These are phyloP conservation scores for Phaetusa simplex DNA, from an alignment of 2,113 vertebrate genomes.

Conservation along the genomic window DNA sequence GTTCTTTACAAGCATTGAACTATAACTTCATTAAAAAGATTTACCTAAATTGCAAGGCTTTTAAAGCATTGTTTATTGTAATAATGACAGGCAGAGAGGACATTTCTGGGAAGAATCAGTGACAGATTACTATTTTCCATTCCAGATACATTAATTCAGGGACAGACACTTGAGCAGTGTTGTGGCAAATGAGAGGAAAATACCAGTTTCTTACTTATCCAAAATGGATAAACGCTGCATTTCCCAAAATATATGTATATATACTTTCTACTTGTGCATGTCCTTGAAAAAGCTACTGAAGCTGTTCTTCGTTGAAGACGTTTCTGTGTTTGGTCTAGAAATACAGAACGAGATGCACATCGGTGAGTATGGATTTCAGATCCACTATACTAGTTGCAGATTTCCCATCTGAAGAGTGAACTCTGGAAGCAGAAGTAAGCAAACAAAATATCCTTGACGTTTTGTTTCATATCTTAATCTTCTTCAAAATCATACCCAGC, in stretches of 20 bases:
- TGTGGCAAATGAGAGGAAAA: slow-evolving; percentile 25
- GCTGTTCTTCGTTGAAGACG: not conserved
- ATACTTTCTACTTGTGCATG: not conserved
- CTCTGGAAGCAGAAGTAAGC: not conserved
- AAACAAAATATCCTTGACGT: not conserved
- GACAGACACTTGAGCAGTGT: not conserved
- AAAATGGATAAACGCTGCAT: not conserved
- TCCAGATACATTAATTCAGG: not conserved
- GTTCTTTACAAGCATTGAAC: not conserved
- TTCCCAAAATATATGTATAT: not conserved
- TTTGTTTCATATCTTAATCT: not conserved
- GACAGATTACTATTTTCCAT: not conserved
- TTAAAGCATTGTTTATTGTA: not conserved
- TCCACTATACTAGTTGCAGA: not conserved
- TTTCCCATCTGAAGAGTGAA: not conserved
- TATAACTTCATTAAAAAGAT: not conserved
- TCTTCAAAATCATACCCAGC: not conserved
- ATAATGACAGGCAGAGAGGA: not conserved
- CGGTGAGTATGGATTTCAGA: not conserved
- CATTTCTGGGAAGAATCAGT: not conserved
- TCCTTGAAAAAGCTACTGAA: not conserved
- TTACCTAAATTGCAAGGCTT: not conserved
- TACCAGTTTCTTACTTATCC: not conserved
- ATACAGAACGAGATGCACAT: not conserved
- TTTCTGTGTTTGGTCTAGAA: not conserved